phyloP scores from a whole-genome alignment of 2,888 invertebrate species.

The Oscheius sp. region DNA sequence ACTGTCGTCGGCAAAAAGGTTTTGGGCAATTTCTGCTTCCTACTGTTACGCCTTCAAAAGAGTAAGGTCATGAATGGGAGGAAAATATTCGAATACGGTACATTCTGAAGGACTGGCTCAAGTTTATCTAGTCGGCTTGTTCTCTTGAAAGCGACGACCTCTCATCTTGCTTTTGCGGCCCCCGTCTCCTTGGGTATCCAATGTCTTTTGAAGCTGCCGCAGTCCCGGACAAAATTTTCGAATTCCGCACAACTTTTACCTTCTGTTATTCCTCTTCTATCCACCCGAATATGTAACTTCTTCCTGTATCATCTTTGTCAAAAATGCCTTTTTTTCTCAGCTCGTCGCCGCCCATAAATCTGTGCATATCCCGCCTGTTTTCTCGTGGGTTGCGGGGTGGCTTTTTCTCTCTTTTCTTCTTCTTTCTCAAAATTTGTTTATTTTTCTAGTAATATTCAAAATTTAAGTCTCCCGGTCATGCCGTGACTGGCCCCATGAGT shows the following conservation, averaged over 20 bases:
- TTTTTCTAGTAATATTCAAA: background rate
- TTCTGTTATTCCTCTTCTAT: background rate
- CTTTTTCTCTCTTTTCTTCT: background rate
- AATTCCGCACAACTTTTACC: conserved; percentile 24
- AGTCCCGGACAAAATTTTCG: conserved; percentile 26
- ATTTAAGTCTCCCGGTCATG: conserved; percentile 34
- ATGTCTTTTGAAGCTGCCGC: conserved; percentile 39
- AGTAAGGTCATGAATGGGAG: background rate
- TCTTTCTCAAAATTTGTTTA: background rate
- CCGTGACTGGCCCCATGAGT: conserved; percentile 39
- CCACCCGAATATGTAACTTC: background rate
- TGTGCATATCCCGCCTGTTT: conserved; percentile 28
- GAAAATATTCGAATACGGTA: background rate
- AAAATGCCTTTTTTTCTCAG: conserved; percentile 12
- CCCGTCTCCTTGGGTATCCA: conserved; percentile 33
- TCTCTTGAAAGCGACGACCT: conserved; percentile 36
- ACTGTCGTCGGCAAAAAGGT: conserved; percentile 33
- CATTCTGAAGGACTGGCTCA: background rate
- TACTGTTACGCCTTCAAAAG: background rate
- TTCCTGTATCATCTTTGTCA: background rate
- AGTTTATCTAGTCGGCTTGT: conserved; percentile 17
- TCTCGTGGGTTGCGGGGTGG: conserved; percentile 24
- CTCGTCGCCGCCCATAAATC: conserved; percentile 35
- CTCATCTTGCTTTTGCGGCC: conserved; percentile 34
- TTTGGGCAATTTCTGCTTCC: conserved; percentile 23